Conservation (phyloP, 2,888 invertebrate genomes). For the Mythimna pallens region DNA sequence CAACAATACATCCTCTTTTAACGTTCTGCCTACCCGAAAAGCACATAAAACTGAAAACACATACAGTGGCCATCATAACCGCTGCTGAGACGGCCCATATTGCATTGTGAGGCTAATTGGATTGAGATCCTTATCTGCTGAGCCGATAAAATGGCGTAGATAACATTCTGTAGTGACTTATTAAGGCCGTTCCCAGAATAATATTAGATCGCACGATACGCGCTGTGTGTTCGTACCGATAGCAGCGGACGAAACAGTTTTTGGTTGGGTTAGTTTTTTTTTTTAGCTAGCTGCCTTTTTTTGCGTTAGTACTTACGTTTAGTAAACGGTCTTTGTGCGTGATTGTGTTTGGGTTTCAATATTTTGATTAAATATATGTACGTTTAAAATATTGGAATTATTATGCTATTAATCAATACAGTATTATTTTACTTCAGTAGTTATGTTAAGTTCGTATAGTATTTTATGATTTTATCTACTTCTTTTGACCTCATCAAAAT, state of each 20-base stretch:
- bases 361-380: background rate
- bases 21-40: constrained; percentile 43
- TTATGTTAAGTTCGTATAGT: too few relatives aligned
- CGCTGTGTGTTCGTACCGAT: constrained; percentile 78
- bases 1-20: constrained; percentile 32
- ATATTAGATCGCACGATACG: constrained; percentile 90
- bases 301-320: constrained; percentile 8
- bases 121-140: constrained; percentile 88
- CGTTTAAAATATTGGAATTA: too few relatives aligned
- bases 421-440: background rate
- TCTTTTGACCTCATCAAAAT: background rate
- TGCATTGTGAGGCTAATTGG: constrained; percentile 91
- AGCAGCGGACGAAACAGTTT: constrained; percentile 72
- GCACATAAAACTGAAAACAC: constrained; percentile 67
- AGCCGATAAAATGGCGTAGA: constrained; percentile 90
- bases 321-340: constrained; percentile 4
- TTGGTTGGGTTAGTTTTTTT: constrained; percentile 24
- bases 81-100: constrained; percentile 86
- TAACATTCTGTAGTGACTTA: constrained; percentile 91
- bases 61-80: constrained; percentile 83
- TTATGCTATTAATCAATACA: background rate
- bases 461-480: background rate
- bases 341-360: background rate
- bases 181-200: constrained; percentile 92
- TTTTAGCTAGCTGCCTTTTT: constrained; percentile 25